These are phyloP conservation scores for Pandemis heparana DNA, from an alignment of 2,888 invertebrate genomes.

Conservation along the genomic window DNA sequence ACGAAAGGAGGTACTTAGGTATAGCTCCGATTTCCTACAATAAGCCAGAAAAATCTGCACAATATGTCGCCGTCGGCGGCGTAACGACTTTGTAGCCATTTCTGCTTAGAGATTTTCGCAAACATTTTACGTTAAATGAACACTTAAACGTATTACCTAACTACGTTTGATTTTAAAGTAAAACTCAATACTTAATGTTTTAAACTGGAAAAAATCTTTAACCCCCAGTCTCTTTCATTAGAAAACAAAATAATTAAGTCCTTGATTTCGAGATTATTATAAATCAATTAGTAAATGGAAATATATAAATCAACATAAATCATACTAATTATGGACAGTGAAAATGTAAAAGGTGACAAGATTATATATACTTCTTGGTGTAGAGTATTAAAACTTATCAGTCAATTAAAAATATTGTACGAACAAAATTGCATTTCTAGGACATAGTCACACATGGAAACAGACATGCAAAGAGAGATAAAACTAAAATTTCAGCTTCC, in stretches of 20 bases:
- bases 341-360: too few species aligned
- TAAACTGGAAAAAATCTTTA: not conserved
- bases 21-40: constrained; percentile 67
- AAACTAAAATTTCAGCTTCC: not conserved
- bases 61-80: constrained; percentile 54
- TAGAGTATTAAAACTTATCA: too few species aligned
- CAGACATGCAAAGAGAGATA: not conserved
- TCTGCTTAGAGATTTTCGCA: constrained; percentile 3
- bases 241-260: too few species aligned
- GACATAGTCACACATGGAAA: too few species aligned
- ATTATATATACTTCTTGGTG: too few species aligned
- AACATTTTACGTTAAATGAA: constrained; percentile 1
- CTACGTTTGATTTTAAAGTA: too few species aligned
- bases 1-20: constrained; percentile 55
- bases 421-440: not conserved
- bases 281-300: too few species aligned
- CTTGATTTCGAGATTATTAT: too few species aligned
- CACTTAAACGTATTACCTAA: not conserved
- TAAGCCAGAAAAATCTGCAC: constrained; percentile 69
- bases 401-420: too few species aligned
- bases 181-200: not conserved
- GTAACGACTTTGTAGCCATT: constrained; percentile 35
- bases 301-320: too few species aligned
- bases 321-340: too few species aligned
- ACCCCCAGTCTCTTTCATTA: too few species aligned